A percentile compares a stretch with the other conserved stretches of the same genome.
Conservation (phyloP, 2,888 invertebrate genomes). For the Plusia festucae region DNA sequence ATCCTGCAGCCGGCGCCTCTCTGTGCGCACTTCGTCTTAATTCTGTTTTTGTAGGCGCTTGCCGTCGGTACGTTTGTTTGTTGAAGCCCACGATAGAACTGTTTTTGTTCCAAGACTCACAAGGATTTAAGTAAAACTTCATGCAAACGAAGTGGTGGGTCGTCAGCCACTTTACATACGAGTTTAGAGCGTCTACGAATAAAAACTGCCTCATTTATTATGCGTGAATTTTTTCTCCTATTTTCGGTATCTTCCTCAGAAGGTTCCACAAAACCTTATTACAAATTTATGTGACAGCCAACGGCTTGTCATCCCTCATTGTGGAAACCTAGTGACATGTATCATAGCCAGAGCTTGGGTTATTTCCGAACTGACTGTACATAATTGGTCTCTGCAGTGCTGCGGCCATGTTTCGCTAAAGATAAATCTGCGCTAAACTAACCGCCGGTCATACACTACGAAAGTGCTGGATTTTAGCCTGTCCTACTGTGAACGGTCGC, state of each 20-base stretch:
- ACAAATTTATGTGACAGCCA: background rate
- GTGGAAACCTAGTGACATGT: background rate
- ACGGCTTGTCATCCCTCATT: background rate
- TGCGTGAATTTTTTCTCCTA: slow-evolving; percentile 1
- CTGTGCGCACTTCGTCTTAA: slow-evolving; percentile 64
- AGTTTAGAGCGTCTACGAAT: background rate
- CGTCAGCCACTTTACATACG: background rate
- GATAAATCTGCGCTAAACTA: slow-evolving; percentile 51
- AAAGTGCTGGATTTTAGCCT: slow-evolving; percentile 13
- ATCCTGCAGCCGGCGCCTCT: slow-evolving; percentile 45
- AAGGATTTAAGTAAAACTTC: background rate
- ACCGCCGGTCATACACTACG: slow-evolving; percentile 27
- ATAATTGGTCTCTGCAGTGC: slow-evolving; percentile 36
- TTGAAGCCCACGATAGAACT: slow-evolving; percentile 44
- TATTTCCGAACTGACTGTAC: slow-evolving; percentile 31
- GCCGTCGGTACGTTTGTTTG: slow-evolving; percentile 47
- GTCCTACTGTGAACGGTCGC: slow-evolving; percentile 18
- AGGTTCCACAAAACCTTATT: slow-evolving; percentile 1
- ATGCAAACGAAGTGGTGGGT: background rate
- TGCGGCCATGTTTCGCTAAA: slow-evolving; percentile 25
- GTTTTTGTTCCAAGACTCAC: slow-evolving; percentile 18
- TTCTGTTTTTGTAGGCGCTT: slow-evolving; percentile 61
- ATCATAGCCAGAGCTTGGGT: slow-evolving; percentile 8
- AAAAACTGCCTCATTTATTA: background rate
- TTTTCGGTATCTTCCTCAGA: background rate